These are phyloP conservation scores for Eretmochelys imbricata DNA, from an alignment of 2,113 vertebrate genomes.

Conservation along the genomic window DNA sequence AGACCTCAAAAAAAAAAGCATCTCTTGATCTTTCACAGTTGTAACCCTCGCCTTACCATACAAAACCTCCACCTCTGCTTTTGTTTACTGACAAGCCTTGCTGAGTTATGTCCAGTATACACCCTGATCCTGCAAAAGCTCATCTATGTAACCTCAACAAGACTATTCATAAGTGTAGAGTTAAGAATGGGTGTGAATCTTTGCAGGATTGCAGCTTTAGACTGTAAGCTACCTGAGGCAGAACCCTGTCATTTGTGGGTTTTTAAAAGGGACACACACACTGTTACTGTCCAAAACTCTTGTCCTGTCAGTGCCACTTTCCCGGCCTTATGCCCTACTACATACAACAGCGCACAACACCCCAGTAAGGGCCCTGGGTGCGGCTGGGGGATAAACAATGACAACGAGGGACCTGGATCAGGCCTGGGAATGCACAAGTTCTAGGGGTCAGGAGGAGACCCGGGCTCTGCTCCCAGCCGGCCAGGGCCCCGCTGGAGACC, in stretches of 20 bases:
- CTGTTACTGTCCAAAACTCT: neutral
- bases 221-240: neutral
- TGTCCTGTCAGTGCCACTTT: neutral
- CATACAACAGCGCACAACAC: neutral
- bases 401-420: too few relatives aligned
- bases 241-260: neutral
- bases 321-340: neutral
- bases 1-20: neutral
- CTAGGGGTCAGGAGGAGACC: too few relatives aligned
- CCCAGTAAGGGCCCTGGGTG: neutral
- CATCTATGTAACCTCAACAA: neutral
- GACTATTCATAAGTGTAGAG: neutral
- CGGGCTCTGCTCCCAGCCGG: too few relatives aligned
- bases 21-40: too few relatives aligned
- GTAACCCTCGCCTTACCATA: too few relatives aligned
- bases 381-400: neutral
- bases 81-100: neutral
- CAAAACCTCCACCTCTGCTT: neutral
- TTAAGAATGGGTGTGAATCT: neutral
- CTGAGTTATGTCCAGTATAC: neutral
- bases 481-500: too few relatives aligned
- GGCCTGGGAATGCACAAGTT: too few relatives aligned
- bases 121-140: neutral
- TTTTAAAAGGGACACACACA: neutral
- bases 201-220: neutral